Evolutionary conservation across 2,888 invertebrate species (phyloP), one percentile per base, ranked within the genome.

Genomic region (Boloria euphrosyne): DNA sequence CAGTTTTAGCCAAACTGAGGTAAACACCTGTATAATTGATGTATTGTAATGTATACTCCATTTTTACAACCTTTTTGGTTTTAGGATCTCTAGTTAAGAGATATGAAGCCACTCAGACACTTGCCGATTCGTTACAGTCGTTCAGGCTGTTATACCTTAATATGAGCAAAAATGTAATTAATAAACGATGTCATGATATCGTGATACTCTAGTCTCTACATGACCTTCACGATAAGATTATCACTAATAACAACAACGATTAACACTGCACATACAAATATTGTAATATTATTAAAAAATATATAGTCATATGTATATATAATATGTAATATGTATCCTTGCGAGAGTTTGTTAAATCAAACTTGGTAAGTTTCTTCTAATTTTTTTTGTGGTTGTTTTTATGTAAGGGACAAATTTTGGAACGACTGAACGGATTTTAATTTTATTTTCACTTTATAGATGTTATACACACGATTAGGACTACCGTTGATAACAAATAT

Each of bases 211-310:
- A n/a, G n/a, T n/a, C n/a, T n/a, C 53, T 46, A 47, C 38, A 64
- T 38, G 64, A 50, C 64, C 64, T 64, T 67, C 43, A 38, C 18
- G 67, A 67, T 67, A 61, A 67, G 64, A 67, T 67, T 64, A 60
- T 64, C 46, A 49, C 31, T 67, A 49, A 50, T 59, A 59, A 59
- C 31, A 17, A 44, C 55, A 50, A 38, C 59, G 59, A 59, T 59
- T 59, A 59, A 31, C 16, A 17, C 31, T 47, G 6, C 16, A 59
- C 47, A 59, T 27, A 17, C 4, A 17, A 31, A 49, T 49, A 59
- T 59, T 49, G 31, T 13, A 57, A 16, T 27, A 13, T 5, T n/a
- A 46, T 46, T 22, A 46, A 22, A 57, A 14, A 50, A 49, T 49
- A 31, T 7, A 31, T 49, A 14, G 6, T 27, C 16, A 47, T 6